Base-by-base conservation (phyloP, 2,888 invertebrate species). In the Hirtodrosophila duncani region DNA sequence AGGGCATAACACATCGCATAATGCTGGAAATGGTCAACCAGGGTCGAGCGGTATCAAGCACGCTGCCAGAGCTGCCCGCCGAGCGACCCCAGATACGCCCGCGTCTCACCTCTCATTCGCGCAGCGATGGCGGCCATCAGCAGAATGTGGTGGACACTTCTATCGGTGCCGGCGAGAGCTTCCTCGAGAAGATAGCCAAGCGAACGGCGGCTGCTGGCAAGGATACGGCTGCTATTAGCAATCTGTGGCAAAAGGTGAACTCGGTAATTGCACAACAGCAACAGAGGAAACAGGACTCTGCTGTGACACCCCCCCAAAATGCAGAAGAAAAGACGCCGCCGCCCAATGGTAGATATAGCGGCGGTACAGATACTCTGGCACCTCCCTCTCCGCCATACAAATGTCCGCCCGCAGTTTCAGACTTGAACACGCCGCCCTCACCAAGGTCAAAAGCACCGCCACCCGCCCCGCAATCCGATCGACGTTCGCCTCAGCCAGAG, bases 21-120 rank as follows among this genome's bases (percentile, higher is more conserved):
- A 83, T 84, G 59, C 44, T 77, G 26, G 42, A 68, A 2, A 51
- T 81, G 10, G 83, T 87, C 2, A 68, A 71, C 7, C 71, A 82
- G 13, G 84, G 82, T 4, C 71, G 74, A 3, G 86, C 86, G 1
- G 82, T 82, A 3, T 81, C 84, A 7, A 74, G 81, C 10, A 84
- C 86, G 18, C 58, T 84, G 29, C 86, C 87, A 3, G 85, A 86
- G 50, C 42, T 86, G 39, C 87, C 86, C 1, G 66, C 83, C 1
- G 84, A 86, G 53, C 64, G 86, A 3, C 86, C 87, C 1, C 72
- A 82, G 50, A 85, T 86, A 48, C 81, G 86, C 1, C 74, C 82
- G 0, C 81, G 86, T 14, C 62, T 83, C 1, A 51, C 61, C 14
- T 80, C 84, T 8, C 51, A 74, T 10, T 58, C 71, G 10, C 75